Evolutionary conservation across 2,888 invertebrate genomes (phyloP).

Genomic region (Leucophora obtusa): DNA sequence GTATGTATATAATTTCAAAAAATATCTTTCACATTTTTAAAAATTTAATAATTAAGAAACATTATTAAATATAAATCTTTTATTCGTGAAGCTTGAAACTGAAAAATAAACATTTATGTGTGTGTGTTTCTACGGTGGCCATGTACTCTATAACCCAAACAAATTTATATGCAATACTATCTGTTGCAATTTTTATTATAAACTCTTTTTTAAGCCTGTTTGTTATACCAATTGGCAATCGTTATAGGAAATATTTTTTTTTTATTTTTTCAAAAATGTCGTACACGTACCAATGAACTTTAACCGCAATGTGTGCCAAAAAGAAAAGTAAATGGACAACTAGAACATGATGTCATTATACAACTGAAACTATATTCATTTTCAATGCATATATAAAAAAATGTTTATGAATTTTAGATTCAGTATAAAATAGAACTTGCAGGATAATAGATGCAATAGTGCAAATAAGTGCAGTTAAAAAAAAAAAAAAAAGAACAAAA

Average conservation of each 20-base stretch:
- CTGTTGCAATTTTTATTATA: background rate
- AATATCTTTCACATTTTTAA: no score
- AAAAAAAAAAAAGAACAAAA: background rate
- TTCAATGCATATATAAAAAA: slow-evolving; percentile 37
- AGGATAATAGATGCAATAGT: slow-evolving; percentile 36
- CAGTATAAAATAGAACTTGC: slow-evolving; percentile 49
- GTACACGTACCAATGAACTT: slow-evolving; percentile 46
- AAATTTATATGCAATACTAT: background rate
- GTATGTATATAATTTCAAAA: no score
- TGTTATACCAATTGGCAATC: slow-evolving; percentile 40
- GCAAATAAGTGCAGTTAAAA: slow-evolving; percentile 2
- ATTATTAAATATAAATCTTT: no score
- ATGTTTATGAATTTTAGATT: slow-evolving; percentile 28
- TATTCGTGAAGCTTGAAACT: no score
- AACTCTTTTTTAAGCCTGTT: background rate
- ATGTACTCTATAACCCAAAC: no score
- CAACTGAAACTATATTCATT: slow-evolving; percentile 16
- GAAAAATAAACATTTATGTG: no score
- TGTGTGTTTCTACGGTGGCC: no score
- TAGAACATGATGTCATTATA: slow-evolving; percentile 49
- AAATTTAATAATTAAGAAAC: no score
- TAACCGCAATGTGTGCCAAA: slow-evolving; percentile 34
- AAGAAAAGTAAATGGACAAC: slow-evolving; percentile 16
- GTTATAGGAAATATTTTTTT: slow-evolving; percentile 21
- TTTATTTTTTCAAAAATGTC: slow-evolving; percentile 9